phyloP scores from a whole-genome alignment of 2,113 vertebrate species.

The Oryzias woworae region DNA sequence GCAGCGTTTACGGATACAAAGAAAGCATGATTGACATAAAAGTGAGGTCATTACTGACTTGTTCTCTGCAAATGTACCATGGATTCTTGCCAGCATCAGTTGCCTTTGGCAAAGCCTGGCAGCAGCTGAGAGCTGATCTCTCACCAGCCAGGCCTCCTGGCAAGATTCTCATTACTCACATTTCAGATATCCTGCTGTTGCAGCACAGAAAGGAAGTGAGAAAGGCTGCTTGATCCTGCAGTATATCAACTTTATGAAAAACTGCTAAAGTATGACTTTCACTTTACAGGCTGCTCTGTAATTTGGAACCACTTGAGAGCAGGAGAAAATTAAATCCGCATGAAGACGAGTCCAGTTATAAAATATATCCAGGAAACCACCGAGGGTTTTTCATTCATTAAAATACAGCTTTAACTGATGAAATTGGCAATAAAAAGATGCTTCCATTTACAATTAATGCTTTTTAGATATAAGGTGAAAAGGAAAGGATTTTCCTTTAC shows the following conservation, averaged over 20 bases:
- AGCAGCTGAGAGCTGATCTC: slow-evolving; percentile 37
- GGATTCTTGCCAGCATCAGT: slow-evolving; percentile 18
- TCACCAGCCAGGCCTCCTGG: slow-evolving; percentile 42
- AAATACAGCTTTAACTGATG: slow-evolving; percentile 33
- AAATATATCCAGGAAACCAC: slow-evolving; percentile 20
- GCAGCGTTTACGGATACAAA: slow-evolving; percentile 7
- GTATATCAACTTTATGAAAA: slow-evolving; percentile 9
- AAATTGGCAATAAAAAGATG: slow-evolving; percentile 39
- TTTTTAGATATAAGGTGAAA: slow-evolving; percentile 16
- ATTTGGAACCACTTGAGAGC: slow-evolving; percentile 31
- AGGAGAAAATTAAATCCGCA: slow-evolving; percentile 46
- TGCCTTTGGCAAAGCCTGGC: slow-evolving; percentile 40
- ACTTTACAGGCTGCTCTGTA: slow-evolving; percentile 29
- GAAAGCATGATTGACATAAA: slow-evolving; percentile 5
- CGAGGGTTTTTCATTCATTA: slow-evolving; percentile 16
- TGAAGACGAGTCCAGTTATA: slow-evolving; percentile 28
- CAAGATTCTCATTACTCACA: slow-evolving; percentile 56
- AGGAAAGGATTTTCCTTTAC: slow-evolving; percentile 12
- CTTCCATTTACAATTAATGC: background rate
- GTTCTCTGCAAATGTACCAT: slow-evolving; percentile 18
- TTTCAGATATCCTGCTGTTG: slow-evolving; percentile 29
- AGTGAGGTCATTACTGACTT: slow-evolving; percentile 22
- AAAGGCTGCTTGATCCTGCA: slow-evolving; percentile 5
- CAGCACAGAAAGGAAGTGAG: slow-evolving; percentile 37
- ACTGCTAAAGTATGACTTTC: slow-evolving; percentile 19